Base-by-base conservation (phyloP, 2,797 vertebrate genomes). In the Austrolebias charrua region DNA sequence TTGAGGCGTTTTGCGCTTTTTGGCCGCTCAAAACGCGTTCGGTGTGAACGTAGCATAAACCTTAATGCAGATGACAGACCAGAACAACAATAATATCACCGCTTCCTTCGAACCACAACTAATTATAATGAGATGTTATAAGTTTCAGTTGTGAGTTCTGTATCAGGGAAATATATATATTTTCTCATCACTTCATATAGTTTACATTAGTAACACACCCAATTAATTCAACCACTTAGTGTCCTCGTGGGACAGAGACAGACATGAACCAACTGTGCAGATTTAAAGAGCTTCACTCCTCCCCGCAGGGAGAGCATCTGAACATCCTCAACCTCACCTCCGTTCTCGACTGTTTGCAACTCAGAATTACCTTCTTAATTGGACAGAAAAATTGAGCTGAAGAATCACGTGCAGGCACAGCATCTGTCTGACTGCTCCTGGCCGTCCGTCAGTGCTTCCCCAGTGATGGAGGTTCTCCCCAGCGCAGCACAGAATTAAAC, bases 371-470 rank as follows among this genome's bases (percentile, higher is more conserved):
- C 60, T 19, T 10, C 64, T 63, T 82, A 73, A 81, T 68, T 73
- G 67, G 56, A 80, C 62, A 72, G 73, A 64, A 81, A 69, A 62
- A 74, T 31, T 24, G 66, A 68, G 65, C 63, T 45, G 55, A 33
- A 28, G 49, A 59, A 42, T 53, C 57, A 68, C 68, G 72, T 75
- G 69, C 74, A 75, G 81, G 78, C 59, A 67, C 59, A 60, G 67
- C 84, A 82, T 84, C 83, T 86, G 86, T 73, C 58, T 5, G 31
- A 73, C 35, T 1, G 24, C 78, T 80, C 55, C 60, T 0, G 66
- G 74, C 67, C 13, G 63, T 63, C 76, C 73, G 55, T 72, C 81
- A 60, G 54, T 7, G 63, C 55, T 45, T 68, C 56, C 65, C 48
- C 71, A 55, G 63, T 58, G n/a, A 72, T 76, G 66, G 68, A 69